Percentiles rank a stretch among this genome's conserved stretches.
Evolutionary conservation across 2,888 invertebrate genomes (phyloP).

Genomic region (Lycaena phlaeas): DNA sequence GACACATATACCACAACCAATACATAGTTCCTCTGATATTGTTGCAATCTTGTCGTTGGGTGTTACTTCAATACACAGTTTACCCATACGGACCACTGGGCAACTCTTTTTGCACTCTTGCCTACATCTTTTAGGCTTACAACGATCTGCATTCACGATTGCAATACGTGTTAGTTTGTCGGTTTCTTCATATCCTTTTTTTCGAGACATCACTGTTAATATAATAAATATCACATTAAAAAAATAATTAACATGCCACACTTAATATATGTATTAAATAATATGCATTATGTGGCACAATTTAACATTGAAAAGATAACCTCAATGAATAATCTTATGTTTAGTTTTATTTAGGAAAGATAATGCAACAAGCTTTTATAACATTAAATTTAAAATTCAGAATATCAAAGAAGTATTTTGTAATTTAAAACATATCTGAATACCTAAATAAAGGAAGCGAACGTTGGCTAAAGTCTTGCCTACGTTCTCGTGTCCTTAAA

Average conservation of each 20-base stretch:
- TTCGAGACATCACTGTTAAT: slow-evolving; percentile 60
- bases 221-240: slow-evolving; percentile 19
- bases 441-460: slow-evolving; percentile 60
- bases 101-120: slow-evolving; percentile 99
- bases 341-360: background rate
- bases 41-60: slow-evolving; percentile 96
- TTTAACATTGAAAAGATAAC: slow-evolving; percentile 37
- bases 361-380: slow-evolving; percentile 12
- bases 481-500: slow-evolving; percentile 67
- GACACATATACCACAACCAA: slow-evolving; percentile 99
- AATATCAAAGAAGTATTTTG: slow-evolving; percentile 4
- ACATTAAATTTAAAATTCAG: slow-evolving; percentile 14
- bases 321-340: slow-evolving; percentile 31
- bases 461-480: slow-evolving; percentile 57
- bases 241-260: slow-evolving; percentile 10
- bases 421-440: slow-evolving; percentile 20
- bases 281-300: slow-evolving; percentile 45
- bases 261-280: background rate
- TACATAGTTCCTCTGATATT: slow-evolving; percentile 98
- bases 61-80: slow-evolving; percentile 97
- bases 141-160: slow-evolving; percentile 97
- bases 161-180: slow-evolving; percentile 98
- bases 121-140: slow-evolving; percentile 98
- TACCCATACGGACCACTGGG: slow-evolving; percentile 99
- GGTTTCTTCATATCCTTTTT: slow-evolving; percentile 84